A percentile compares a stretch with the other conserved stretches of the same genome.
Conservation (phyloP, 2,113 vertebrate genomes). For the Microtus montanus region DNA sequence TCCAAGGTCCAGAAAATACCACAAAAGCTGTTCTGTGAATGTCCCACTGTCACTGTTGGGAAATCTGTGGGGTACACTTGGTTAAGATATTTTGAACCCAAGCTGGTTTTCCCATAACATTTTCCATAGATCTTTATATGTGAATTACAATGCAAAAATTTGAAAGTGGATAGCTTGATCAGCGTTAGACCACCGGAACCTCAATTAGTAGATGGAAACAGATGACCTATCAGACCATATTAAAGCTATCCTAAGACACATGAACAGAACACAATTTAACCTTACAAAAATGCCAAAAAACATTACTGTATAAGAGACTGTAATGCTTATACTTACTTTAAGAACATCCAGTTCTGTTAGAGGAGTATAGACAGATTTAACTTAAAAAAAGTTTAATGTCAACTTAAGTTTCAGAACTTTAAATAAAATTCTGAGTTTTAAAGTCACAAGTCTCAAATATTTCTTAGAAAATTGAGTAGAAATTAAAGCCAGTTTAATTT, state of each 20-base stretch:
- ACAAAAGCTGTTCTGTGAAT: not conserved
- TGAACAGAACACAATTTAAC: slow-evolving; percentile 53
- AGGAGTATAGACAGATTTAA: slow-evolving; percentile 40
- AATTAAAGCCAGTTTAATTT: slow-evolving; percentile 47
- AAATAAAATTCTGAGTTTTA: slow-evolving; percentile 61
- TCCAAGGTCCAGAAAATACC: slow-evolving; percentile 10
- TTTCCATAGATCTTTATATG: slow-evolving; percentile 45
- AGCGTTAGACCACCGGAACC: not conserved
- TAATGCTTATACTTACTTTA: slow-evolving; percentile 58
- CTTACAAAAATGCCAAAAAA: slow-evolving; percentile 48
- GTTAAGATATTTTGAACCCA: slow-evolving; percentile 45
- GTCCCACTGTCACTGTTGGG: not conserved
- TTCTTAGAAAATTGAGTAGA: slow-evolving; percentile 32
- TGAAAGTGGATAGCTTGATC: slow-evolving; percentile 43
- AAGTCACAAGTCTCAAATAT: slow-evolving; percentile 53
- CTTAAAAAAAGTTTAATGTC: slow-evolving; percentile 39
- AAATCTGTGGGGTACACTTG: not conserved
- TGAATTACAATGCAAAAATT: slow-evolving; percentile 42
- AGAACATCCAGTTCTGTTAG: slow-evolving; percentile 58
- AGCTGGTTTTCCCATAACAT: slow-evolving; percentile 49
- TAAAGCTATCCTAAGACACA: slow-evolving; percentile 50
- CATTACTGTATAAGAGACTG: not conserved
- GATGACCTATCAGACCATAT: slow-evolving; percentile 1
- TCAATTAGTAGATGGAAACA: slow-evolving; percentile 1
- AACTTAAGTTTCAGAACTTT: slow-evolving; percentile 58